Evolutionary conservation across 2,113 vertebrate genomes (phyloP).

Genomic region (Pao palembangensis): DNA sequence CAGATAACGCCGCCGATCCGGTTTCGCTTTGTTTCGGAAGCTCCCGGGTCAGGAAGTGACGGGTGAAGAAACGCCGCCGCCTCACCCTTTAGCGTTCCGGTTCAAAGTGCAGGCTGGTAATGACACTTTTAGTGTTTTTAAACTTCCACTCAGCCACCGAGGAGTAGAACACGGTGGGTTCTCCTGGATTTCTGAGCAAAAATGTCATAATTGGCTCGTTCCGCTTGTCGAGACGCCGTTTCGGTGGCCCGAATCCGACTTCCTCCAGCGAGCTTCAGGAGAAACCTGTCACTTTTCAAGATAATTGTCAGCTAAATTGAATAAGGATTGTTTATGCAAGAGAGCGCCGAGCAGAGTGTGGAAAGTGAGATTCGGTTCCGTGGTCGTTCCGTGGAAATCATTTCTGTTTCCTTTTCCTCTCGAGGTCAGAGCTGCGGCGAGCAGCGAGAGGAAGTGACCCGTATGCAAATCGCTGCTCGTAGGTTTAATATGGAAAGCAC

Average conservation of each 20-base stretch:
- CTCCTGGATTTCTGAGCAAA: too few species aligned
- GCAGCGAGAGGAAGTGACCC: not conserved
- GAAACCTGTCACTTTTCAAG: too few species aligned
- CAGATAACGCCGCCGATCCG: slow-evolving; percentile 53
- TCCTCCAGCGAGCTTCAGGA: too few species aligned
- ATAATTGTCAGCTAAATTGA: too few species aligned
- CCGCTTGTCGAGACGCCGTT: too few species aligned
- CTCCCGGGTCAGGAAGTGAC: slow-evolving; percentile 39
- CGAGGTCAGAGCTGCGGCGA: not conserved
- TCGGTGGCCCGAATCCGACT: too few species aligned
- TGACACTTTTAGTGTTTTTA: not conserved
- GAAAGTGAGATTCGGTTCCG: too few species aligned
- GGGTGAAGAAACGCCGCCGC: not conserved
- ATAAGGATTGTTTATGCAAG: too few species aligned
- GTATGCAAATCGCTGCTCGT: slow-evolving; percentile 29
- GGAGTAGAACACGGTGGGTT: too few species aligned
- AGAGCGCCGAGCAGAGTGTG: too few species aligned
- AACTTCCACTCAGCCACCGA: too few species aligned
- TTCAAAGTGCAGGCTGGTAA: not conserved
- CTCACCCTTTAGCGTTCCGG: not conserved
- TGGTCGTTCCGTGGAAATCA: not conserved
- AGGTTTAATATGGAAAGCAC: slow-evolving; percentile 47
- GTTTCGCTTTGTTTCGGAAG: slow-evolving; percentile 51
- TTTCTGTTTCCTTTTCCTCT: not conserved
- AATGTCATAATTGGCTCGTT: too few species aligned